Evolutionary conservation across 2,113 vertebrate species (phyloP), one percentile per base, ranked within the genome.

Genomic region (Orcinus orca): DNA sequence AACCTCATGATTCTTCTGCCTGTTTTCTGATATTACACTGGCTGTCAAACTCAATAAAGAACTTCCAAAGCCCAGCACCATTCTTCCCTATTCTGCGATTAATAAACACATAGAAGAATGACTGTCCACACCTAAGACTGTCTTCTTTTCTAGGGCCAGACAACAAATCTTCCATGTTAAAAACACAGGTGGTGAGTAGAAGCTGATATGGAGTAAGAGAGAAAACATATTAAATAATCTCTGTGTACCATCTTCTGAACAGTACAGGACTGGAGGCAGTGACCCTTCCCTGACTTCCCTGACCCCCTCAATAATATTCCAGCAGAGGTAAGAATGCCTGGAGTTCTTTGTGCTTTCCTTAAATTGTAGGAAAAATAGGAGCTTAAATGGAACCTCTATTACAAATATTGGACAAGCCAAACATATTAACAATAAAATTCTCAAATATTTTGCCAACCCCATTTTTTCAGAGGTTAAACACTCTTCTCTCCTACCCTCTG

Each of bases 371-470:
- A 88, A 97, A 97, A 97, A 96, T 92, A 96, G 93, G 80, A 96
- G 60, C 85, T 95, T 87, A 73, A 80, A 92, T 82, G 80, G 84
- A 96, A 96, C 90, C 23, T 93, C 87, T 95, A 96, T 90, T 97
- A 93, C 74, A 97, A 98, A 98, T 97, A 98, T 60, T 90, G 58
- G 91, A 55, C 67, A 94, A 92, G 97, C 97, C 97, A 98, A 98
- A 96, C 87, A 97, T 95, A 98, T 98, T 98, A 98, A 98, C 96
- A 97, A 96, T 98, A 98, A 97, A 97, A 97, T 98, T 97, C 71
- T 92, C 85, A 97, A 98, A 98, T 97, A 98, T 97, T 98, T 98
- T 97, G 93, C 90, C 90, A 93, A 97, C 94, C 92, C 77, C 80
- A 21, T 81, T 91, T 94, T 88, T 88, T 92, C 53, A 95, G 81